Evolutionary conservation across 2,888 invertebrate genomes (phyloP), one percentile per base, ranked within the genome.

Genomic region (Chymomyza fuscimana): DNA sequence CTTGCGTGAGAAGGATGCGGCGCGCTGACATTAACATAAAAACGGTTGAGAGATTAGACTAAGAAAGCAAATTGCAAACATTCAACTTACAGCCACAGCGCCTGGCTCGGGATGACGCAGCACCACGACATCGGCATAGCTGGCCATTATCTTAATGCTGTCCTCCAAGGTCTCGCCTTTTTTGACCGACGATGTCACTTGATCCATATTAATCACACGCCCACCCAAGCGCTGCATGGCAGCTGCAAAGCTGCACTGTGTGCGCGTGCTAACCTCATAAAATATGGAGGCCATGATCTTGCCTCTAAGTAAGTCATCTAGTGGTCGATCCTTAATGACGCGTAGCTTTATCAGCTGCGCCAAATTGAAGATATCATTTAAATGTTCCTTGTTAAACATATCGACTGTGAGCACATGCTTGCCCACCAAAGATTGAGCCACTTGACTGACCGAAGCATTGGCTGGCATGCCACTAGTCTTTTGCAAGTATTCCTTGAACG

Each of bases 151-250:
- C 7, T 95, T 93, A 51, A 97, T 95, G 71, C 97, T 95, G 90
- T 97, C 96, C 93, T 98, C 97, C 52, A 99, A 93, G 1, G 97
- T 95, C 93, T 99, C 99, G 16, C 99, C 99, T 92, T 99, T 99
- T 90, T 97, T 96, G 16, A 96, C 97, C 0, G 99, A 99, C 0
- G 99, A 99, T 73, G 95, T 96, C 0, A 95, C 94, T 80, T 96
- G 96, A 89, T 99, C 97, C 92, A 99, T 96, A 89, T 96, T 94
- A 81, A 98, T 95, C 0, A 99, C 98, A 29, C 95, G 94, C 0
- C 99, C 99, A 7, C 99, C 99, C 5, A 99, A 94, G 76, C 99
- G 93, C 90, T 97, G 96, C 98, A 99, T 99, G 0, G 99, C 99
- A 0, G 97, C 97, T 0, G 97, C 94, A 93, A 99, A 99, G 90